Evolutionary conservation across 2,797 vertebrate species (phyloP).

Genomic region (Sebastolobus alascanus): DNA sequence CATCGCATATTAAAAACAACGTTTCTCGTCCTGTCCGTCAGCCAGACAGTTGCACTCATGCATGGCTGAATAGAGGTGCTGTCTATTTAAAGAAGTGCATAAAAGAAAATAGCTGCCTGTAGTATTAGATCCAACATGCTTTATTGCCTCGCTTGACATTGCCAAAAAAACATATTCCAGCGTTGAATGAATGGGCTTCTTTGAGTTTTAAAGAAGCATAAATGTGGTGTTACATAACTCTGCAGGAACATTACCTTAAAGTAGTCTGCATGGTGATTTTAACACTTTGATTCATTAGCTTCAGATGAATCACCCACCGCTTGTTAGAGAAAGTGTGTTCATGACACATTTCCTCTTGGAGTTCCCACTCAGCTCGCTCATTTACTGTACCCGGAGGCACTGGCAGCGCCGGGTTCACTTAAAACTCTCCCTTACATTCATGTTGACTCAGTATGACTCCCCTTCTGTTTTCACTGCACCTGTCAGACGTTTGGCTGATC

Average conservation of each 20-base stretch:
- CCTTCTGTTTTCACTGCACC: slow-evolving; percentile 63
- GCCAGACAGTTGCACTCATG: slow-evolving; percentile 33
- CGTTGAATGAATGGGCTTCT: slow-evolving; percentile 62
- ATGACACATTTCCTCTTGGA: slow-evolving; percentile 81
- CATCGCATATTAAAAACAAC: slow-evolving; percentile 47
- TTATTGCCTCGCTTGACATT: slow-evolving; percentile 55
- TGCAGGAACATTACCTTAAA: slow-evolving; percentile 57
- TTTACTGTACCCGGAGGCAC: slow-evolving; percentile 58
- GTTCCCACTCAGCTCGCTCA: slow-evolving; percentile 67
- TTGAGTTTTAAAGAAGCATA: slow-evolving; percentile 64
- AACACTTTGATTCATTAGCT: slow-evolving; percentile 68
- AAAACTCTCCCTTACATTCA: slow-evolving; percentile 42
- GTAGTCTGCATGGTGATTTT: slow-evolving; percentile 50
- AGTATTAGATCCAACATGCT: slow-evolving; percentile 60
- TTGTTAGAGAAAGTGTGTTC: slow-evolving; percentile 72
- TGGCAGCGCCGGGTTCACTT: slow-evolving; percentile 44
- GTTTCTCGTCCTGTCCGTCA: slow-evolving; percentile 34
- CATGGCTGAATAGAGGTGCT: slow-evolving; percentile 32
- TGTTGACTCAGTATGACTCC: slow-evolving; percentile 53
- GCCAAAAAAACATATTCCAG: slow-evolving; percentile 55
- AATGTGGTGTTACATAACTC: slow-evolving; percentile 61
- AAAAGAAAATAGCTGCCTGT: slow-evolving; percentile 56
- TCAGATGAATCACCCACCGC: slow-evolving; percentile 73
- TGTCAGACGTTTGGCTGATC: slow-evolving; percentile 57
- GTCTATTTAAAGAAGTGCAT: slow-evolving; percentile 54